Evolutionary conservation across 1,140 invertebrate genomes (phyloP).

Genomic region (Ceratosolen fusciceps): DNA sequence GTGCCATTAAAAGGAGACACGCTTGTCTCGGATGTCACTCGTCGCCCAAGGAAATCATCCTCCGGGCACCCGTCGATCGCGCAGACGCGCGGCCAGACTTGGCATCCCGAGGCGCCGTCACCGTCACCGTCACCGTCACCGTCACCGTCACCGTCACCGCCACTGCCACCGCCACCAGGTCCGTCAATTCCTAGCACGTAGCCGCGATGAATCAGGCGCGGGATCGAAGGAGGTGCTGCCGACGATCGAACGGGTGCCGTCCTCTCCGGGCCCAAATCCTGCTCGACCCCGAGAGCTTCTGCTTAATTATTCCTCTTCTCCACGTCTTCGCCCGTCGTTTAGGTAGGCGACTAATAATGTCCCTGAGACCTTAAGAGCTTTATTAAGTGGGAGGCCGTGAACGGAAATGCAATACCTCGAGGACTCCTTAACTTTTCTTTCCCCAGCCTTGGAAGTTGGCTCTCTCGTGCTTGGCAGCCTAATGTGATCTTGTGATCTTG

Average conservation of each 20-base stretch:
- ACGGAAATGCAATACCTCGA: not conserved
- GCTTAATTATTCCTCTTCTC: not conserved
- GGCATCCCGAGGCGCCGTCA: slow-evolving; percentile 37
- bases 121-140: too few species aligned
- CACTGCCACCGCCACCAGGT: slow-evolving; percentile 34
- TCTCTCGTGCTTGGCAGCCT: too few species aligned
- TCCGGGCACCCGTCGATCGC: not conserved
- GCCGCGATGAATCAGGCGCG: slow-evolving; percentile 28
- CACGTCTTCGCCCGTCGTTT: not conserved
- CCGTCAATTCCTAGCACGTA: slow-evolving; percentile 31
- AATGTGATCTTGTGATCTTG: too few species aligned
- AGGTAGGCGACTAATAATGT: not conserved
- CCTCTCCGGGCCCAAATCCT: not conserved
- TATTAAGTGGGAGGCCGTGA: not conserved
- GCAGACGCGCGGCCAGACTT: slow-evolving; percentile 24
- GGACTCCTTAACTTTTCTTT: too few species aligned
- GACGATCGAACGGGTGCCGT: not conserved
- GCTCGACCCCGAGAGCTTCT: not conserved
- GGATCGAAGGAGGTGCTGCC: not conserved
- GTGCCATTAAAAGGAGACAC: not conserved
- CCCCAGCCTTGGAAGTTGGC: too few species aligned
- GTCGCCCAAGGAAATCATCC: slow-evolving; percentile 24
- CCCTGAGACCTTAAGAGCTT: not conserved
- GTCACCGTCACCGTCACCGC: too few species aligned
- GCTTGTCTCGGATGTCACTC: slow-evolving; percentile 31